These are phyloP conservation scores for Apodemia zela DNA, from an alignment of 2,888 invertebrate genomes.

Conservation along the genomic window DNA sequence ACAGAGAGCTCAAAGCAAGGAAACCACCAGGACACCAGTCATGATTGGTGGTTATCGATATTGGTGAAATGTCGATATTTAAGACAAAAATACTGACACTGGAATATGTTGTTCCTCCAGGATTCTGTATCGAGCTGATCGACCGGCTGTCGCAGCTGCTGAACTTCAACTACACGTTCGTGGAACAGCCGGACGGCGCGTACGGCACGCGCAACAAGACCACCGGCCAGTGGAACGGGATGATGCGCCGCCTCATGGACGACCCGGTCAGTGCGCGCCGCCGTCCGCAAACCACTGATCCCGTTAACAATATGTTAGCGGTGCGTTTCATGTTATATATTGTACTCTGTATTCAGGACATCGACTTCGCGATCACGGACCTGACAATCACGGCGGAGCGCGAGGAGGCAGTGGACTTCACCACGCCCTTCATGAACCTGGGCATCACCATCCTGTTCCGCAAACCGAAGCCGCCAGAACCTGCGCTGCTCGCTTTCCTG, in stretches of 20 bases:
- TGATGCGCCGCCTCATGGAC: constrained; percentile 84
- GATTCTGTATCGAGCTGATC: constrained; percentile 93
- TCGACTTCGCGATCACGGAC: constrained; percentile 95
- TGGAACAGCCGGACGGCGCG: constrained; percentile 83
- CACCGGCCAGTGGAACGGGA: constrained; percentile 85
- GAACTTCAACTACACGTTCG: constrained; percentile 91
- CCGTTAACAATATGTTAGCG: no score
- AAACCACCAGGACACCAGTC: no score
- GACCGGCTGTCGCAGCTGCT: constrained; percentile 85
- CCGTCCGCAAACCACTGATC: not conserved
- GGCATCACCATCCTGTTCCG: constrained; percentile 94
- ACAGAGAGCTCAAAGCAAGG: no score
- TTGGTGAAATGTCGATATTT: no score
- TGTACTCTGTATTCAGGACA: constrained; percentile 75
- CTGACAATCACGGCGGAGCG: constrained; percentile 93
- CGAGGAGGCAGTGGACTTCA: constrained; percentile 94
- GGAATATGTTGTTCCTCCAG: constrained; percentile 55
- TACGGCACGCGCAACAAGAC: constrained; percentile 83
- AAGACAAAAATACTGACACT: no score
- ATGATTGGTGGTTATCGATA: no score
- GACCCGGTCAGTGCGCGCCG: constrained; percentile 63
- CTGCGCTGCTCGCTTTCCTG: constrained; percentile 94
- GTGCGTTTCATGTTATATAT: not conserved
- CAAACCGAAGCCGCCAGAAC: constrained; percentile 90
- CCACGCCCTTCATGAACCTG: constrained; percentile 97